phyloP scores from a whole-genome alignment of 1,140 invertebrate species.

The Nautilus pompilius region DNA sequence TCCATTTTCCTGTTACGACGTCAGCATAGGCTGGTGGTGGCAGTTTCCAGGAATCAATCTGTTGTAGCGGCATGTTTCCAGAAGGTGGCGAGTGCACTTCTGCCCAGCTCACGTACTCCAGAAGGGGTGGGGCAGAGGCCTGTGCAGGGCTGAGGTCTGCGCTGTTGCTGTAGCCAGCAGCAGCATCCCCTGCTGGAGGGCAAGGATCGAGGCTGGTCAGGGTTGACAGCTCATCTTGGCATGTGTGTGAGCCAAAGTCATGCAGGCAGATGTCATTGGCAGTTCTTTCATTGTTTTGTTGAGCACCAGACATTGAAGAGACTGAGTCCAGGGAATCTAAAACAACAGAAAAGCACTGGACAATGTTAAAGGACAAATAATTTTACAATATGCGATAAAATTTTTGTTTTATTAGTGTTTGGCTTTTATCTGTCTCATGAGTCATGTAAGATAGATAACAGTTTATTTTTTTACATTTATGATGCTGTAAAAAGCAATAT shows the following conservation, averaged over 20 bases:
- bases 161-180: not conserved
- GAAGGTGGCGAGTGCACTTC: not conserved
- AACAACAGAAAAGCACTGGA: not conserved
- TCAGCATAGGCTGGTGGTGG: no score
- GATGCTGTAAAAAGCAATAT: no score
- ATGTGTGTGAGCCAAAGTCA: not conserved
- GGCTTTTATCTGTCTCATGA: no score
- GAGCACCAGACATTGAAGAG: not conserved
- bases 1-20: no score
- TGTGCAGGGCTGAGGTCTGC: not conserved
- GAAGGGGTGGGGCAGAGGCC: not conserved
- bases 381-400: no score
- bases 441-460: no score
- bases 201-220: not conserved
- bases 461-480: no score
- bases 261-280: not conserved
- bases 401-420: no score
- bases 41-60: no score
- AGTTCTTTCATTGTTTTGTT: not conserved
- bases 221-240: not conserved
- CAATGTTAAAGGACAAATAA: not conserved
- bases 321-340: slow-evolving; percentile 1
- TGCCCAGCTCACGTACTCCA: slow-evolving; percentile 1
- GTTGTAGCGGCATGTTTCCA: no score
- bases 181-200: not conserved